Conservation (phyloP, 2,797 vertebrate genomes). For the Protosalanx chinensis region DNA sequence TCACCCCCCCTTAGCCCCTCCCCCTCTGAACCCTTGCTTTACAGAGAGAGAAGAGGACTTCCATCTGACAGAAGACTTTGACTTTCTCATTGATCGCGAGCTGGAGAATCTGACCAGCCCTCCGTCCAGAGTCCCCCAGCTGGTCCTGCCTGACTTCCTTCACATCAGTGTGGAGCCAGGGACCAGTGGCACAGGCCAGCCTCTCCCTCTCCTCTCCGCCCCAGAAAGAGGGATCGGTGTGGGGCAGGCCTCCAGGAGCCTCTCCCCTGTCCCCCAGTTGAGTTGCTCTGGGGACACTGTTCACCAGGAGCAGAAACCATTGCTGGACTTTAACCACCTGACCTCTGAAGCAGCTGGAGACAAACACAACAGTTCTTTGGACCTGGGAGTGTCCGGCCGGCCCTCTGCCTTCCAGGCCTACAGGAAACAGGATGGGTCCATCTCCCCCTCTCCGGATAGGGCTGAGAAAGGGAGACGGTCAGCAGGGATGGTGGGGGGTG, state of each 20-base stretch:
- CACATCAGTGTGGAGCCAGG: constrained; percentile 53
- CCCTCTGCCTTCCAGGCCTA: constrained; percentile 74
- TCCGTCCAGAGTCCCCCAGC: constrained; percentile 40
- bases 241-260: constrained; percentile 22
- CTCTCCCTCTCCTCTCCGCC: constrained; percentile 4
- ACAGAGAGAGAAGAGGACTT: constrained; percentile 38
- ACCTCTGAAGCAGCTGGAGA: constrained; percentile 36
- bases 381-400: constrained; percentile 56
- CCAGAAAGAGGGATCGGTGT: constrained; percentile 2
- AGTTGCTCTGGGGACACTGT: constrained; percentile 43
- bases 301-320: constrained; percentile 10
- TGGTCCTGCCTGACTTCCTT: constrained; percentile 59
- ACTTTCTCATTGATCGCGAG: constrained; percentile 79
- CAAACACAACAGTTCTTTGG: constrained; percentile 43
- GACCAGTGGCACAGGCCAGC: constrained; percentile 24
- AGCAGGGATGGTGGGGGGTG: constrained; percentile 28
- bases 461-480: constrained; percentile 1
- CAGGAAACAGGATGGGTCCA: constrained; percentile 55
- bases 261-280: constrained; percentile 53
- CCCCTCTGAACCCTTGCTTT: constrained; percentile 22
- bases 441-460: not conserved
- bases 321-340: constrained; percentile 65
- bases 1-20: constrained; percentile 27
- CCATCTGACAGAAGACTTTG: constrained; percentile 76
- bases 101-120: constrained; percentile 63